Base-by-base conservation (phyloP, 2,113 vertebrate genomes). In the Crotalus viridis region DNA sequence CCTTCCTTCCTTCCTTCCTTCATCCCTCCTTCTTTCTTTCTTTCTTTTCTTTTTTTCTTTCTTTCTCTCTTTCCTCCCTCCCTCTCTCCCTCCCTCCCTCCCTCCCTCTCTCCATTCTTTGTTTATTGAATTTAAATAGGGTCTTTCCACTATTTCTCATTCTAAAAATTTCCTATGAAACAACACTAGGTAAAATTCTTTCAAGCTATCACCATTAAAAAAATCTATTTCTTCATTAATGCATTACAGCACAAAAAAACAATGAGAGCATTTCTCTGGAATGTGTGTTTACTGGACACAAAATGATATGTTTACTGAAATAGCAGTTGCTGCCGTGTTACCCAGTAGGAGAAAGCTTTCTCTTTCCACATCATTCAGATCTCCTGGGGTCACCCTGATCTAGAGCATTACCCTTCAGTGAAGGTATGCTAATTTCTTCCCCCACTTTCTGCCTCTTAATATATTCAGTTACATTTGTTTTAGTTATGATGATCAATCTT, bases 221-320 rank as follows among this genome's bases (percentile, higher is more conserved):
- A 97, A 97, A 94, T 96, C 97, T 96, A 97, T 97, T 97, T 97
- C 97, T 97, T 97, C 96, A 97, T 97, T 97, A 97, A 97, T 97
- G 96, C 95, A 97, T 97, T 97, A 97, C 97, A 97, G 97, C 96
- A 95, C 94, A 95, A 97, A 96, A 96, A 96, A 86, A 97, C 97
- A 97, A 97, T 97, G 97, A 97, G 97, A 97, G 94, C 96, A 97
- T 95, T 97, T 95, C 95, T 96, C 94, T 96, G 97, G 97, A 97
- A 97, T 97, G 96, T 95, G 96, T 97, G 96, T 97, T 97, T 97
- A 97, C 96, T 94, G 96, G 97, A 96, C 96, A 96, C 96, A 96
- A 97, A 97, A 96, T 95, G 96, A 97, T 97, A 97, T 97, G 97
- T 97, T 97, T 97, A 97, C 96, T 97, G 96, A 97, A 97, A 97